Evolutionary conservation across 2,113 vertebrate genomes (phyloP).

Genomic region (Leptocoma aspasia): DNA sequence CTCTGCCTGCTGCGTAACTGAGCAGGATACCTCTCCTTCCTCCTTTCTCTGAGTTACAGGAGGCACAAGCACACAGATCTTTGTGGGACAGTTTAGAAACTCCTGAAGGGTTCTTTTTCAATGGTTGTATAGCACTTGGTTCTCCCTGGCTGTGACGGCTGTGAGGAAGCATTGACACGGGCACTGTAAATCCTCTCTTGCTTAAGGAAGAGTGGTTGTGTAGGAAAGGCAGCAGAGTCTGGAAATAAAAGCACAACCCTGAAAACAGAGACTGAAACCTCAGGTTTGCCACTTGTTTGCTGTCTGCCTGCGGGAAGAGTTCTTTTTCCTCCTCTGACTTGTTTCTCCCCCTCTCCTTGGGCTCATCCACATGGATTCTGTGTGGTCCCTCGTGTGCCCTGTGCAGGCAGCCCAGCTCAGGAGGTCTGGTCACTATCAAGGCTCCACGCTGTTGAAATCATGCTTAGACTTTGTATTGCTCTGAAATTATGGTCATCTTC

Average conservation of each 20-base stretch:
- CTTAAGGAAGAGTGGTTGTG: not conserved
- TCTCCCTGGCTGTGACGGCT: not conserved
- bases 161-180: not conserved
- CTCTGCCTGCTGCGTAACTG: not conserved
- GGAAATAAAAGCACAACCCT: not conserved
- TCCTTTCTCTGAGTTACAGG: not conserved
- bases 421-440: not conserved
- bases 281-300: not conserved
- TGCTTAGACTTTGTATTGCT: not conserved
- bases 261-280: not conserved
- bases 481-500: not conserved
- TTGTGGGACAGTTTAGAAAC: not conserved
- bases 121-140: not conserved
- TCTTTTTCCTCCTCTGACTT: not conserved
- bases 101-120: not conserved
- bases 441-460: not conserved
- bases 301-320: not conserved
- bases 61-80: not conserved
- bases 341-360: not conserved
- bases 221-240: not conserved
- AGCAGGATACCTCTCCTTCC: not conserved
- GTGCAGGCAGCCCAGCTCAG: not conserved
- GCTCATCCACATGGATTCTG: fast-evolving
- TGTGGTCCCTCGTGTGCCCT: not conserved
- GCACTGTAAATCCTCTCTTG: not conserved